Conservation (phyloP, 2,888 invertebrate species). For the Tupiocoris notatus region DNA sequence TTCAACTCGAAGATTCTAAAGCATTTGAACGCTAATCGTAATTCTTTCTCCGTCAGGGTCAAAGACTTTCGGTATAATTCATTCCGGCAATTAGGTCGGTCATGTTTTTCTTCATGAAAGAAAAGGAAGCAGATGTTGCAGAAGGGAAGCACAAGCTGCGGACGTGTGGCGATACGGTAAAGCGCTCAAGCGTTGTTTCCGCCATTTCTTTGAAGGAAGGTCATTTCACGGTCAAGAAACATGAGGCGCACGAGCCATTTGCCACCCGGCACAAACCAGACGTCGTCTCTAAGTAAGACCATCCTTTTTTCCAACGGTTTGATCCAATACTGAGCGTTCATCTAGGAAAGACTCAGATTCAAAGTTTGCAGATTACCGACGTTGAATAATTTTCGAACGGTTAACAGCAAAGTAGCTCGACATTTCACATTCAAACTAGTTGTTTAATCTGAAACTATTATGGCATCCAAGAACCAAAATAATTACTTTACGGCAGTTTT, state of each 20-base stretch:
- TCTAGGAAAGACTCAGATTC: too few relatives aligned
- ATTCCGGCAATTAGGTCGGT: not conserved
- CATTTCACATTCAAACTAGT: too few relatives aligned
- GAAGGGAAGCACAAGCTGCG: not conserved
- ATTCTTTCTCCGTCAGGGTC: too few relatives aligned
- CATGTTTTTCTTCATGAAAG: not conserved
- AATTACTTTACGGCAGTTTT: too few relatives aligned
- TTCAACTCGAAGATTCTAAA: too few relatives aligned
- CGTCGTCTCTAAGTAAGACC: not conserved
- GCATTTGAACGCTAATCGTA: too few relatives aligned
- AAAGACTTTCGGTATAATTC: not conserved
- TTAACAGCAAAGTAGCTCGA: too few relatives aligned
- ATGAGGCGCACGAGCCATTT: slow-evolving; percentile 36
- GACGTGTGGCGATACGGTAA: slow-evolving; percentile 34
- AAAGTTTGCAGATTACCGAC: too few relatives aligned
- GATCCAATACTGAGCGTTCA: too few relatives aligned
- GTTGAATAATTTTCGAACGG: too few relatives aligned
- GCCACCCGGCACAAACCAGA: not conserved
- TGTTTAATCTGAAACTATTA: too few relatives aligned
- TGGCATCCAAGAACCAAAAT: too few relatives aligned
- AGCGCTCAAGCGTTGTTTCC: slow-evolving; percentile 40
- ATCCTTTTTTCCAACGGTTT: not conserved
- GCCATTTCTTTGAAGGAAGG: slow-evolving; percentile 36
- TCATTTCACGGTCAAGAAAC: slow-evolving; percentile 40
- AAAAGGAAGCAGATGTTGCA: slow-evolving; percentile 23